Evolutionary conservation across 2,113 vertebrate species (phyloP).

Genomic region (Otus sunia): DNA sequence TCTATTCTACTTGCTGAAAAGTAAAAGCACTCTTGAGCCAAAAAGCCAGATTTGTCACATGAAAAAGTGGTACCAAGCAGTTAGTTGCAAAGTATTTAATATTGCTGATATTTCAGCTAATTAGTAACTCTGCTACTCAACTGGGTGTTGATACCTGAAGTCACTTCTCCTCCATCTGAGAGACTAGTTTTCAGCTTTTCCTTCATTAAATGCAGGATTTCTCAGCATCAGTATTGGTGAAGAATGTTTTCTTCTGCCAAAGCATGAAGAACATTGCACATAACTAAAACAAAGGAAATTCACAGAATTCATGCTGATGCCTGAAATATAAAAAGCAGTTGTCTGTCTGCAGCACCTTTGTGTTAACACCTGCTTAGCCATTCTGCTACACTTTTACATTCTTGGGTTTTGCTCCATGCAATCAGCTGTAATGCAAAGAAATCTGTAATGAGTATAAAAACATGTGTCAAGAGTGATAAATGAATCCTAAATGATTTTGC

Average conservation of each 20-base stretch:
- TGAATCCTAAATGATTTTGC: background rate
- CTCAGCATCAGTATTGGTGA: background rate
- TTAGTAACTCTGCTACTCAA: background rate
- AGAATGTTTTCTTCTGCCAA: background rate
- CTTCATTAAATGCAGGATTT: background rate
- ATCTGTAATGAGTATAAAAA: background rate
- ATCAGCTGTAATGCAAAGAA: background rate
- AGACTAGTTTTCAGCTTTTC: background rate
- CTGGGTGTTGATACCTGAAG: background rate
- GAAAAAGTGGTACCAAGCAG: background rate
- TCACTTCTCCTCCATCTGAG: background rate
- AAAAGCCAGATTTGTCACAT: background rate
- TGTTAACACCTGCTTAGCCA: background rate
- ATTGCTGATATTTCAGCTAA: background rate
- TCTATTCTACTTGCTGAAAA: background rate
- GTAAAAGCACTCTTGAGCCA: accelerated
- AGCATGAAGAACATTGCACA: background rate
- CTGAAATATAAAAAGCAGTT: background rate
- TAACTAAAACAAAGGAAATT: background rate
- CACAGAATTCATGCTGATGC: background rate
- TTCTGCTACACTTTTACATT: background rate
- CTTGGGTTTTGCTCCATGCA: background rate
- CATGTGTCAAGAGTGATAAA: background rate
- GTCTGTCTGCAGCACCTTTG: background rate
- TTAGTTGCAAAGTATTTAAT: background rate